phyloP scores from a whole-genome alignment of 2,888 invertebrate species.

The Palloptera scutellata region DNA sequence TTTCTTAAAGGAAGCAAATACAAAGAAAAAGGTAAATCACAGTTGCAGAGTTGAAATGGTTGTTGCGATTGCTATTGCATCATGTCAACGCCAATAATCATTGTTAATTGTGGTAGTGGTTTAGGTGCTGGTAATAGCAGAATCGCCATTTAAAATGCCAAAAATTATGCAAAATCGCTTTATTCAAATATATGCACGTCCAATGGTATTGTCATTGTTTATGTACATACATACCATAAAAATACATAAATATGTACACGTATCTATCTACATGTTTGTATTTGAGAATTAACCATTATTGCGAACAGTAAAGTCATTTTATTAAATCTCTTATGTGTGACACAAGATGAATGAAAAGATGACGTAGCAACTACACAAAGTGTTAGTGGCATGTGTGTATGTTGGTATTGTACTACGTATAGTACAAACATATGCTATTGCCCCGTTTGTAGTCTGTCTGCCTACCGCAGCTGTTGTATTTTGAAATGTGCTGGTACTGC shows the following conservation, averaged over 20 bases:
- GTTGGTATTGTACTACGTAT: neutral
- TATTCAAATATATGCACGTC: neutral
- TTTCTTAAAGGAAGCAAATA: too few relatives aligned
- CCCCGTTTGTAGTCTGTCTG: conserved; percentile 7
- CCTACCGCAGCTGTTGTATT: conserved; percentile 2
- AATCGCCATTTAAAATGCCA: neutral
- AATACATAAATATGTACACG: conserved; percentile 16
- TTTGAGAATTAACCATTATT: neutral
- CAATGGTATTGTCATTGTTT: neutral
- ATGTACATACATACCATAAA: conserved; percentile 24
- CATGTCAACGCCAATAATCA: too few relatives aligned
- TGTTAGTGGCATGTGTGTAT: neutral
- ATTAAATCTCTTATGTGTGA: conserved; percentile 14
- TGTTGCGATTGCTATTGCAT: neutral
- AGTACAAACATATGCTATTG: neutral
- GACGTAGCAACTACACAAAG: neutral
- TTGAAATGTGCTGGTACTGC: conserved; percentile 7
- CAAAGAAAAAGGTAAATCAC: too few relatives aligned
- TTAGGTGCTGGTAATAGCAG: too few relatives aligned
- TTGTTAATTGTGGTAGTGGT: too few relatives aligned
- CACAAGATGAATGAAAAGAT: neutral
- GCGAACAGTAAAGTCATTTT: conserved; percentile 23
- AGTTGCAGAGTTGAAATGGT: neutral
- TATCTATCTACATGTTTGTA: conserved; percentile 15
- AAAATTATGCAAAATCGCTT: neutral